Percentiles rank a stretch among this genome's conserved stretches.
Evolutionary conservation across 2,797 vertebrate genomes (phyloP).

Genomic region (Carcharodon carcharias): DNA sequence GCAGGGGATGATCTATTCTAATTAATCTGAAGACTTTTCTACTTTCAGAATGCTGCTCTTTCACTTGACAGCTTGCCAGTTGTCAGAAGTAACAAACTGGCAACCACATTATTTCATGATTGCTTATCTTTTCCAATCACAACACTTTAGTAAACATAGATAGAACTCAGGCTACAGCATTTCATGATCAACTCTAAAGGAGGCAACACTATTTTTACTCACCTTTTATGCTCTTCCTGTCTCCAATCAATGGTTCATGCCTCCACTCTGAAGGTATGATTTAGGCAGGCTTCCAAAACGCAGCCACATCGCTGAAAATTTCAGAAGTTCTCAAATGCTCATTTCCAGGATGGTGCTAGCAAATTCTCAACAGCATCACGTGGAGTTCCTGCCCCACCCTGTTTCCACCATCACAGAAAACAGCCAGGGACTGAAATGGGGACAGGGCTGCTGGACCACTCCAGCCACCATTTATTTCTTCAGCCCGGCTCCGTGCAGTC

Average conservation of each 20-base stretch:
- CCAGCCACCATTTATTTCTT: neutral
- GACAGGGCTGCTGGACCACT: neutral
- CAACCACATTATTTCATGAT: neutral
- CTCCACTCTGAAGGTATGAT: neutral
- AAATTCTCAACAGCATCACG: neutral
- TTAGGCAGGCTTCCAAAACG: neutral
- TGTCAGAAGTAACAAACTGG: neutral
- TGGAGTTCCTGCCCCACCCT: neutral
- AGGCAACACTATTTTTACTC: neutral
- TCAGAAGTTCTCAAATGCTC: neutral
- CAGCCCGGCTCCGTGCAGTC: neutral
- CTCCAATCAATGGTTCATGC: neutral
- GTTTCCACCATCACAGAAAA: neutral
- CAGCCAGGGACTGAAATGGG: neutral
- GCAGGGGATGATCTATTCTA: neutral
- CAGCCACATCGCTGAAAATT: neutral
- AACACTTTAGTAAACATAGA: neutral
- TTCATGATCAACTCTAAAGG: neutral
- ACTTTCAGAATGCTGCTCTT: neutral
- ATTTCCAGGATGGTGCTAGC: neutral
- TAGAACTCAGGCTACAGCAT: neutral
- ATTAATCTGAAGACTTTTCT: neutral
- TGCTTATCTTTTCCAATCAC: neutral
- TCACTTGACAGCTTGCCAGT: neutral
- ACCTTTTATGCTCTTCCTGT: neutral